A percentile compares a stretch with the other conserved stretches of the same genome.
Evolutionary conservation across 1,140 invertebrate genomes (phyloP).

Genomic region (Pteromalus puparum): DNA sequence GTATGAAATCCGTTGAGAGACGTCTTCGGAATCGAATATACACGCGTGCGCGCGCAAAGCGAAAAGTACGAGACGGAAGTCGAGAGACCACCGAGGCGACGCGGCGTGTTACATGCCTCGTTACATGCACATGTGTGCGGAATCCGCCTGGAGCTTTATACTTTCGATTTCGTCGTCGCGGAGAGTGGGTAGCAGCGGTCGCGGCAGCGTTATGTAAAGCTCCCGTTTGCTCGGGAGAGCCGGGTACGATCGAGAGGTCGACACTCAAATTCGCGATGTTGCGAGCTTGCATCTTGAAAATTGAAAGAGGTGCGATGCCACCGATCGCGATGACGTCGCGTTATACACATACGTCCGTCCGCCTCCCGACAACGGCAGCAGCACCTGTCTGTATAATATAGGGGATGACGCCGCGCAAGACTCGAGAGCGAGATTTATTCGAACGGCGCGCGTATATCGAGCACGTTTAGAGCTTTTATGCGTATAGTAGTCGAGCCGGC

Average conservation of each 20-base stretch:
- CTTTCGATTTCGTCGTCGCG: slow-evolving; percentile 63
- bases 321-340: too few species aligned
- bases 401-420: background rate
- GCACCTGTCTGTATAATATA: background rate
- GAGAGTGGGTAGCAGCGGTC: slow-evolving; percentile 54
- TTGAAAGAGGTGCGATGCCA: too few species aligned
- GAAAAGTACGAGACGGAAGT: background rate
- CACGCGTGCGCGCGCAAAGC: background rate
- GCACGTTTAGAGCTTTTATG: slow-evolving; percentile 35
- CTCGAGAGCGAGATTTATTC: slow-evolving; percentile 39
- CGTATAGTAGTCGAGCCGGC: slow-evolving; percentile 1
- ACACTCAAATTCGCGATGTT: too few species aligned
- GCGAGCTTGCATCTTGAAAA: too few species aligned
- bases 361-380: background rate
- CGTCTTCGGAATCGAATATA: background rate
- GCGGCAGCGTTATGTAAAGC: slow-evolving; percentile 35
- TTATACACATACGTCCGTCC: too few species aligned
- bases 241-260: too few species aligned
- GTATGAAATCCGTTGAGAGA: background rate
- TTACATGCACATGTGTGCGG: slow-evolving; percentile 49
- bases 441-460: slow-evolving; percentile 14
- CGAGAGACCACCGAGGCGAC: too few species aligned
- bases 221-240: too few species aligned
- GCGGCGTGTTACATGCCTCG: background rate
- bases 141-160: slow-evolving; percentile 55